Conservation (phyloP, 64 coral and sea anemone genomes). For the Acropora tenuis region DNA sequence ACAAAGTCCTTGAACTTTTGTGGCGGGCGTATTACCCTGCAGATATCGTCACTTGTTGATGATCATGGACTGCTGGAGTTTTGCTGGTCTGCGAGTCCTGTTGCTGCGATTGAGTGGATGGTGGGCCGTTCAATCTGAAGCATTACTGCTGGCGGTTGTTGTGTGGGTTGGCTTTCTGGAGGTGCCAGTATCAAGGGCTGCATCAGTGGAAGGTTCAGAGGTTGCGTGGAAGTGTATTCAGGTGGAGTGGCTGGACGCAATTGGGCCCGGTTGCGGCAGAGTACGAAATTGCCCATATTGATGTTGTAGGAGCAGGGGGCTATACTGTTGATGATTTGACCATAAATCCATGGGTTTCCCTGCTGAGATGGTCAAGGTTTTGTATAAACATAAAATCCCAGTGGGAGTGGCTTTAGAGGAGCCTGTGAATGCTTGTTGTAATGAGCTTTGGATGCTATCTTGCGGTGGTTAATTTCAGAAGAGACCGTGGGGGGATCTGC, state of each 20-base stretch:
- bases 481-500: neutral
- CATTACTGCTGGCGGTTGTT: neutral
- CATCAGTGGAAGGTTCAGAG: neutral
- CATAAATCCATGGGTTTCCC: slow-evolving; percentile 36
- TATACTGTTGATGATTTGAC: slow-evolving; percentile 1
- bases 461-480: neutral
- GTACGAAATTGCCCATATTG: neutral
- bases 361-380: slow-evolving; percentile 27
- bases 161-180: neutral
- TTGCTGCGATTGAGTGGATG: neutral
- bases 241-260: slow-evolving; percentile 38
- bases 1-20: slow-evolving; percentile 17
- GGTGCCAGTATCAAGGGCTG: neutral
- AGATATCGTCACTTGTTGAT: neutral
- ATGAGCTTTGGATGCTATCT: slow-evolving; percentile 32
- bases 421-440: slow-evolving; percentile 27
- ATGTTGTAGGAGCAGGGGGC: slow-evolving; percentile 21
- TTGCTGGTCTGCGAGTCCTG: neutral
- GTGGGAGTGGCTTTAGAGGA: slow-evolving; percentile 7
- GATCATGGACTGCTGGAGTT: neutral
- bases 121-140: neutral
- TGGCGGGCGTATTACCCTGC: neutral
- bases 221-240: neutral
- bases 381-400: slow-evolving; percentile 35
- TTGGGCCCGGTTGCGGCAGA: slow-evolving; percentile 28